Evolutionary conservation across 2,888 invertebrate species (phyloP), one percentile per base, ranked within the genome.

Genomic region (Macrostomum cliftonense): DNA sequence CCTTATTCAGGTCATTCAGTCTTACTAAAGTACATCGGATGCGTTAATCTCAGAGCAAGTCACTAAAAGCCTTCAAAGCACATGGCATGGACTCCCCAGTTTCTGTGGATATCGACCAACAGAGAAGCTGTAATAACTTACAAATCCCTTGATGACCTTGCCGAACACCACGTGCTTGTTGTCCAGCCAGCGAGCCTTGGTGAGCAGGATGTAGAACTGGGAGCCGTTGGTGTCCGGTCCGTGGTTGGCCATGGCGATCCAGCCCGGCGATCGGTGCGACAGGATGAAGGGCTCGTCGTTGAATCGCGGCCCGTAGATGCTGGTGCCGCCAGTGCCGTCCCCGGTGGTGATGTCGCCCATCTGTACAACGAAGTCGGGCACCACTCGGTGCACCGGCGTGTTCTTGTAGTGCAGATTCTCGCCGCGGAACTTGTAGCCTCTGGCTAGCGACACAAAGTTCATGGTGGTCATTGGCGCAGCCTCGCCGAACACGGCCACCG

Each of bases 171-270:
- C 69, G 54, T 70, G 68, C 50, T 63, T 65, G 20, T 59, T 58
- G 53, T 70, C 67, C 42, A 70, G 54, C 67, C 67, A 70, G 46
- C 69, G 58, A 21, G 65, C 61, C 45, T 62, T 64, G 50, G 58
- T 63, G 20, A 70, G 58, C n/a, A 62, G 55, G 52, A 70, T 61
- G 59, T 65, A 68, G 60, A 69, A 70, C 58, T 70, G 70, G 4
- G 67, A 67, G 13, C 67, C 65, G 57, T 70, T 70, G 16, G 66
- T 66, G 57, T 70, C 67, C 50, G 52, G 54, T 17, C 70, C 70
- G 52, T 67, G 64, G 58, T 70, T 70, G 11, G 70, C 70, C 69
- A 70, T 70, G 48, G 68, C 61, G 11, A 70, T 62, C 57, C 65
- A 64, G 13, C 70, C 70, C 7, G 62, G 55, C 16, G 62, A 58